Evolutionary conservation across 64 coral and sea anemone genomes (phyloP).

Genomic region (Stichodactyla helianthus): DNA sequence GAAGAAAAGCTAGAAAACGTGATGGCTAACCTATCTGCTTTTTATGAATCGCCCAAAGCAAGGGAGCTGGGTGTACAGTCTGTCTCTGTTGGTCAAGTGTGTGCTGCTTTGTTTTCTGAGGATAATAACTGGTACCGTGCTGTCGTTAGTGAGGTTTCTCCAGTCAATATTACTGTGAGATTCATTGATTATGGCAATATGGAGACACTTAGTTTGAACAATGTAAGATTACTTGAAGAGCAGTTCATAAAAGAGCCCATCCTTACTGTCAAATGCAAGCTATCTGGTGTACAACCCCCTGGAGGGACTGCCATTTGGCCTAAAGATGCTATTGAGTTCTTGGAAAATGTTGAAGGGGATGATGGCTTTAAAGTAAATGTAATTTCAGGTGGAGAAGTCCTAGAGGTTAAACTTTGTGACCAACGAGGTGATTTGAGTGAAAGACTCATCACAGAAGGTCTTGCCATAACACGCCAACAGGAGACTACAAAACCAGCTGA

Average conservation of each 20-base stretch:
- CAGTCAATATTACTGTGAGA: constrained; percentile 23
- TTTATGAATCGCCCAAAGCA: constrained; percentile 33
- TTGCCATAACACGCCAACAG: background rate
- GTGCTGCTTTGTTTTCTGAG: constrained; percentile 60
- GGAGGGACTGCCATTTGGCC: constrained; percentile 16
- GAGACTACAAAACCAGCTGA: background rate
- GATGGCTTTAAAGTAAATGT: constrained; percentile 42
- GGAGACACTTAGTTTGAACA: constrained; percentile 34
- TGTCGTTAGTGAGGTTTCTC: constrained; percentile 28
- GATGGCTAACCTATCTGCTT: constrained; percentile 10
- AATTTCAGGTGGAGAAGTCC: constrained; percentile 16
- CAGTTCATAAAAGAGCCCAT: constrained; percentile 20
- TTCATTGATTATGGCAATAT: constrained; percentile 90
- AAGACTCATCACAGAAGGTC: constrained; percentile 23
- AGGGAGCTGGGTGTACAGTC: background rate
- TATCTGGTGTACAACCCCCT: constrained; percentile 39
- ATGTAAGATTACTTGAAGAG: constrained; percentile 34
- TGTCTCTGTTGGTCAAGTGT: constrained; percentile 11
- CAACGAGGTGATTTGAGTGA: constrained; percentile 16
- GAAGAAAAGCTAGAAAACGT: constrained; percentile 41
- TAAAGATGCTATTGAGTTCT: constrained; percentile 23
- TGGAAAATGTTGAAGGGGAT: constrained; percentile 8
- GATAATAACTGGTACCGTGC: constrained; percentile 80
- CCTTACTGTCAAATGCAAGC: constrained; percentile 48
- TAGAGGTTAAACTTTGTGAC: constrained; percentile 42